Evolutionary conservation across 2,113 vertebrate species (phyloP), one percentile per base, ranked within the genome.

Genomic region (Uropsilus gracilis): DNA sequence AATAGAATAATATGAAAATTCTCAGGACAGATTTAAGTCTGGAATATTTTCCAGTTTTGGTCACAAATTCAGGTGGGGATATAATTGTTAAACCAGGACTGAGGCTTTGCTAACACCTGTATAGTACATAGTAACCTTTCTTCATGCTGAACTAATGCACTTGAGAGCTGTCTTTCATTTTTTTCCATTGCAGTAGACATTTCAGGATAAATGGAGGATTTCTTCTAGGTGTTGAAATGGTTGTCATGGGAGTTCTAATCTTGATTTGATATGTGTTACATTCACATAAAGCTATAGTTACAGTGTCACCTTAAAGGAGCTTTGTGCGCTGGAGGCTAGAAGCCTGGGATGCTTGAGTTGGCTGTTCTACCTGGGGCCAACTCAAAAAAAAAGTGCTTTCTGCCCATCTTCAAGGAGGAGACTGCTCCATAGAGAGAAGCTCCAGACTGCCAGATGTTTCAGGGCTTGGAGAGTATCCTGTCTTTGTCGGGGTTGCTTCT

Each of bases 21-120:
- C 18, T 8, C 28, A 59, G 61, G 20, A 80, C 66, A 85, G 44
- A 55, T 76, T 59, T 55, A 77, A 83, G 48, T 55, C 13, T 77
- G 28, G 16, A 46, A 71, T 95, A 71, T 87, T 90, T 5, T 84
- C 72, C 85, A 50, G n/a, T n/a, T 80, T 71, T 85, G 22, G 37
- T 91, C 17, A 46, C 46, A 91, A 71, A 57, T 61, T 34, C 20
- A 64, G 46, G 30, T 53, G n/a, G 48, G 30, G n/a, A 1, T 69
- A 20, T 59, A 39, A 16, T 12, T 64, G 42, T 57, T 20, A 69
- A 34, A 30, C 57, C 11, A 71, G 48, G n/a, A 26, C 14, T 59
- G 37, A 68, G 26, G 32, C 8, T 86, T 50, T 69, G 89, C 11
- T 59, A 44, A 6, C 26, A 80, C 34, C n/a, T 69, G 8, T 80